phyloP scores from a whole-genome alignment of 2,113 vertebrate genomes.

The Mustela lutreola region DNA sequence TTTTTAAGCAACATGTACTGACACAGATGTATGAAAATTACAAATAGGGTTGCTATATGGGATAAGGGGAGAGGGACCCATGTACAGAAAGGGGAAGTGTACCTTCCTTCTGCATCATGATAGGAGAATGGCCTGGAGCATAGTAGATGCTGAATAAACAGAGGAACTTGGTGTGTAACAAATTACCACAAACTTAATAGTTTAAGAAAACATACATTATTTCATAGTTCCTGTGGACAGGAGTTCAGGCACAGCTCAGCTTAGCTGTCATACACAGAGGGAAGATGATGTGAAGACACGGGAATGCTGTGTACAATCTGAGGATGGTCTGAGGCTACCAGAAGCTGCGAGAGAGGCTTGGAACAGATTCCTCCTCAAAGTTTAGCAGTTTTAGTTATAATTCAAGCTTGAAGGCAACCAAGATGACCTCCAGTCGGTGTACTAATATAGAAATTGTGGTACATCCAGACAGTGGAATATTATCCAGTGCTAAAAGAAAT shows the following conservation, averaged over 20 bases:
- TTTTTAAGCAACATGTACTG: neutral
- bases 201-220: neutral
- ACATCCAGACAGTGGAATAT: neutral
- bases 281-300: neutral
- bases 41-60: neutral
- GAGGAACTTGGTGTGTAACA: neutral
- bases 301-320: neutral
- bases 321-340: neutral
- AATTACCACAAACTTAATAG: neutral
- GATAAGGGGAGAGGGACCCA: neutral
- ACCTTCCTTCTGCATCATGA: neutral
- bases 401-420: neutral
- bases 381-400: neutral
- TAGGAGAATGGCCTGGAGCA: neutral
- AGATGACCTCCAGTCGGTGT: neutral
- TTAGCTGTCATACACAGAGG: neutral
- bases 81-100: neutral
- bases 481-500: neutral
- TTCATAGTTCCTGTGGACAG: neutral
- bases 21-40: neutral
- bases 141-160: neutral
- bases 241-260: neutral
- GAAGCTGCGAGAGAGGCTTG: neutral
- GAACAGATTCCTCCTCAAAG: neutral
- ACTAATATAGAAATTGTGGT: neutral